phyloP scores from a whole-genome alignment of 1,140 invertebrate species.

The Drosophila oshimai region DNA sequence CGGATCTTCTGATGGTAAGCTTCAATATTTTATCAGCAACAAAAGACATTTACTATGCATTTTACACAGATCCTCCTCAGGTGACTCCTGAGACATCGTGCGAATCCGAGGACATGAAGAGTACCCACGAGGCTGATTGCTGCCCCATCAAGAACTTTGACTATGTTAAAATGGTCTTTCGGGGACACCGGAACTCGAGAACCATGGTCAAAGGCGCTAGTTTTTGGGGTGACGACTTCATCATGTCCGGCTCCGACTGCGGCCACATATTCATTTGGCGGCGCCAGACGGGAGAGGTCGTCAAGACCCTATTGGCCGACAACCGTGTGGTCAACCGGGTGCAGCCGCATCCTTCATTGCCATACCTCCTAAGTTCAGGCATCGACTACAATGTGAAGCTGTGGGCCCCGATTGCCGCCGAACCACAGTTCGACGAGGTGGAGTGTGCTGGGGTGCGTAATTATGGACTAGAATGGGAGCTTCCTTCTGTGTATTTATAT shows the following conservation, averaged over 20 bases:
- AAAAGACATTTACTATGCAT: too few relatives aligned
- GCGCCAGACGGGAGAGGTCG: constrained; percentile 86
- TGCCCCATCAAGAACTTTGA: constrained; percentile 33
- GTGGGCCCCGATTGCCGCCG: constrained; percentile 89
- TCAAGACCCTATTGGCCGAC: constrained; percentile 93
- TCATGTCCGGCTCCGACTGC: constrained; percentile 94
- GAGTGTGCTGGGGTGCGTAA: constrained; percentile 88
- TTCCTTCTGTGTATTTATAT: background rate
- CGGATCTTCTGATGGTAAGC: background rate
- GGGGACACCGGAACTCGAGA: constrained; percentile 92
- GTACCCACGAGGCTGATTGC: background rate
- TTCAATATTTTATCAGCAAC: too few relatives aligned
- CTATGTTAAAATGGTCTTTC: constrained; percentile 88
- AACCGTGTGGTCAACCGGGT: constrained; percentile 94
- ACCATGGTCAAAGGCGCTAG: constrained; percentile 95
- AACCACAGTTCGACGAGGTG: constrained; percentile 86
- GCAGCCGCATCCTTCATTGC: constrained; percentile 92
- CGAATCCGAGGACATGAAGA: too few relatives aligned
- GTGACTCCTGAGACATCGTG: too few relatives aligned
- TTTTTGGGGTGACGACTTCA: constrained; percentile 93
- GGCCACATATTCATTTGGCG: constrained; percentile 91
- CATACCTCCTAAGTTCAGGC: constrained; percentile 92
- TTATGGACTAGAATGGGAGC: background rate
- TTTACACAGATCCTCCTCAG: background rate
- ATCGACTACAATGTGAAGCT: constrained; percentile 96